phyloP scores from a whole-genome alignment of 2,888 invertebrate genomes.

The Troides helena region DNA sequence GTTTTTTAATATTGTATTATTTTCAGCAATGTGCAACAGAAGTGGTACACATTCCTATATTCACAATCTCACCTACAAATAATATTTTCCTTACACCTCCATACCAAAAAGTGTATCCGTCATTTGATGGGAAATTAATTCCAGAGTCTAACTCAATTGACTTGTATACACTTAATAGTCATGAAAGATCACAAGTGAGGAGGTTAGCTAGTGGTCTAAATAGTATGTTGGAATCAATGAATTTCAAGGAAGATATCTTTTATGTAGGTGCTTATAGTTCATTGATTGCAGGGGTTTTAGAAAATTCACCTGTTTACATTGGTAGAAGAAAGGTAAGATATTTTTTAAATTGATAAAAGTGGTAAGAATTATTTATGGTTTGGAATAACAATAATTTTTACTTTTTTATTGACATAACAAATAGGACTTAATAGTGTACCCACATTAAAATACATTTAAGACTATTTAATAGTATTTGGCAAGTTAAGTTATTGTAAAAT shows the following conservation, averaged over 20 bases:
- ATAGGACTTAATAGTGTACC: too few relatives aligned
- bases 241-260: slow-evolving; percentile 83
- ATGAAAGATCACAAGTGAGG: slow-evolving; percentile 64
- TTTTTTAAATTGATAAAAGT: too few relatives aligned
- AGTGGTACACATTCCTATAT: slow-evolving; percentile 82
- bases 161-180: slow-evolving; percentile 56
- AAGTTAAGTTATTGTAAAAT: slow-evolving; percentile 8
- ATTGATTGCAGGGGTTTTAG: slow-evolving; percentile 80
- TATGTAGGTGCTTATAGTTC: slow-evolving; percentile 83
- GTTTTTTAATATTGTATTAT: slow-evolving; percentile 11
- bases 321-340: slow-evolving; percentile 75
- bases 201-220: slow-evolving; percentile 75
- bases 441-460: too few relatives aligned
- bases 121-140: slow-evolving; percentile 59
- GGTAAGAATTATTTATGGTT: too few relatives aligned
- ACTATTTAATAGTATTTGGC: too few relatives aligned
- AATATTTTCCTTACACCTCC: slow-evolving; percentile 83
- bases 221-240: slow-evolving; percentile 79
- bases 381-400: too few relatives aligned
- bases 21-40: slow-evolving; percentile 82
- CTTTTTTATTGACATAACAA: too few relatives aligned
- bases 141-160: slow-evolving; percentile 58
- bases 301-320: slow-evolving; percentile 76
- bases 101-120: slow-evolving; percentile 79
- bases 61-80: slow-evolving; percentile 78